Base-by-base conservation (phyloP, 1,140 invertebrate species). In the Apis laboriosa region DNA sequence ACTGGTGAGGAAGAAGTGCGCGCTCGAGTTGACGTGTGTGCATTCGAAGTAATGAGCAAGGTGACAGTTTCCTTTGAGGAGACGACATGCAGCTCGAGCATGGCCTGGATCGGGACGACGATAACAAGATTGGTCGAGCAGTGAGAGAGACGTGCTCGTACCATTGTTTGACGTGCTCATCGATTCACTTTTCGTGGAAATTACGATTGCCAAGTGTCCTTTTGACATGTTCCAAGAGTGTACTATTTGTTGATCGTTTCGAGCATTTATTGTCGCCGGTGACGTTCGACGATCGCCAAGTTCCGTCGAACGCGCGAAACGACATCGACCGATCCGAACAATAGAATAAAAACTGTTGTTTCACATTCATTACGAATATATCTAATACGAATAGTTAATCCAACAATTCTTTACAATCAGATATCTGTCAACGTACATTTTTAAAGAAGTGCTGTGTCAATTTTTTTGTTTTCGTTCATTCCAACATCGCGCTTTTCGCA, bases 151-250 rank as follows among this genome's bases (percentile, higher is more conserved):
- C 76, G 82, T 56, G 76, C 68, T 79, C 75, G 66, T 49, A 49
- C 51, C 21, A 56, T 67, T 28, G 63, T 51, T 70, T 13, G 61
- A 60, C 53, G 83, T 56, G 64, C 76, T 82, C 63, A 53, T 43
- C 67, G 67, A 55, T 64, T 49, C 15, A 17, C 21, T 12, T 9
- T 4, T 1, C 13, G 49, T 76, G 64, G 64, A 51, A 58, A 56
- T 24, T n/a, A 78, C 68, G 83, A 89, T 92, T 93, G 92, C 88
- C 92, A 92, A 93, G 92, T 93, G 92, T 90, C 78, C 21, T 51
- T 80, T 77, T 77, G 82, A 76, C n/a, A 86, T 84, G 81, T 71
- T 68, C 21, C 51, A 78, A 49, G 12, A 66, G 66, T n/a, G 53
- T 51, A 24, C 53, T 5, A 24, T 61, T 21, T 58, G 72, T 60